phyloP scores from a whole-genome alignment of 2,797 vertebrate genomes.

The Spinus pinus region DNA sequence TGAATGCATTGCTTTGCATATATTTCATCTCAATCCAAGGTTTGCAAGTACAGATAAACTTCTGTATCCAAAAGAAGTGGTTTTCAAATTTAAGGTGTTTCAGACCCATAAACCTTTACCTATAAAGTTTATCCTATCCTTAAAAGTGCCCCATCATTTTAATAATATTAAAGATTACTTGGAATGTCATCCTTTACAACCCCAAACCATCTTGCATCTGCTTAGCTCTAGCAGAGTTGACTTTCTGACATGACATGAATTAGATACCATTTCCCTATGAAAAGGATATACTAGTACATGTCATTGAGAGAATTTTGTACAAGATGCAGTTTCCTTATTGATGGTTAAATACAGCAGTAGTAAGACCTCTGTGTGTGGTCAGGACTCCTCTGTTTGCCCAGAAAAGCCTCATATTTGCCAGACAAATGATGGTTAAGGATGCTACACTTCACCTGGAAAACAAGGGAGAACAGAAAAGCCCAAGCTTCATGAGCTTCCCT shows the following conservation, averaged over 20 bases:
- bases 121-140: background rate
- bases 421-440: rapidly evolving
- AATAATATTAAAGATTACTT: background rate
- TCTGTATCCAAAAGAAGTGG: background rate
- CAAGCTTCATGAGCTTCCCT: background rate
- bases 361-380: background rate
- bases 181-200: background rate
- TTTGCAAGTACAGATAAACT: background rate
- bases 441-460: background rate
- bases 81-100: background rate
- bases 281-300: background rate
- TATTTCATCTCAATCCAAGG: background rate
- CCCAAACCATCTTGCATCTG: background rate
- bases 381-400: background rate
- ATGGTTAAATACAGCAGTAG: background rate
- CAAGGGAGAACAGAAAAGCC: rapidly evolving
- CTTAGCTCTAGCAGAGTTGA: background rate
- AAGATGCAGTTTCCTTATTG: background rate
- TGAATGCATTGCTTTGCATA: background rate
- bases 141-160: background rate
- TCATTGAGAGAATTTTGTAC: background rate
- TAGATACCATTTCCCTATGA: background rate
- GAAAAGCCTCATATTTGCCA: background rate
- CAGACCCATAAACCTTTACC: background rate
- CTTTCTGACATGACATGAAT: background rate